phyloP scores from a whole-genome alignment of 2,888 invertebrate genomes.

The Nomada ruficornis region DNA sequence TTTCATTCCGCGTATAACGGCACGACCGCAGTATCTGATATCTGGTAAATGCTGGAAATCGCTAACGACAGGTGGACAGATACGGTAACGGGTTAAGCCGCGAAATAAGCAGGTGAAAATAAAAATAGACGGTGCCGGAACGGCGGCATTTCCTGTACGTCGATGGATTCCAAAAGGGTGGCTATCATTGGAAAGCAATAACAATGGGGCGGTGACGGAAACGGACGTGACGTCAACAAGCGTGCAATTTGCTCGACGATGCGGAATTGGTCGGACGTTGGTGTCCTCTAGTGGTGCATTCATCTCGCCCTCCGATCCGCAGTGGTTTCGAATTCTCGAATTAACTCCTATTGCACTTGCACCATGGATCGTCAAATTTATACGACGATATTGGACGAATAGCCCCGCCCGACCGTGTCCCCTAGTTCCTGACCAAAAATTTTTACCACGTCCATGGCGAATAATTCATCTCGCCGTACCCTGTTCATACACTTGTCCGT shows the following conservation, averaged over 20 bases:
- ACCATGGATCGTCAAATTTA: slow-evolving; percentile 45
- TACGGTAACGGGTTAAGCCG: neutral
- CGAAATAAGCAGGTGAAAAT: slow-evolving; percentile 20
- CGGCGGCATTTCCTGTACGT: neutral
- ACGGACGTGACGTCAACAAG: slow-evolving; percentile 79
- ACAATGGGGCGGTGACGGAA: slow-evolving; percentile 77
- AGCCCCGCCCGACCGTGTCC: neutral
- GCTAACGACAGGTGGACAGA: neutral
- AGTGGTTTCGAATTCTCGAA: slow-evolving; percentile 63
- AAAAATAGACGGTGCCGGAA: neutral
- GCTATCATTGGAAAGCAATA: slow-evolving; percentile 72
- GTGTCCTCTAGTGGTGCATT: slow-evolving; percentile 42
- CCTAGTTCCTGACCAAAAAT: slow-evolving; percentile 37
- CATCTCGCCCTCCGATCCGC: slow-evolving; percentile 43
- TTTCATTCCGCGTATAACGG: no score
- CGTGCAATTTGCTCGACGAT: slow-evolving; percentile 77
- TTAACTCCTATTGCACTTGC: slow-evolving; percentile 56
- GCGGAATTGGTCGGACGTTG: slow-evolving; percentile 68
- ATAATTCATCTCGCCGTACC: slow-evolving; percentile 21
- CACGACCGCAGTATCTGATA: no score
- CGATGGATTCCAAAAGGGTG: neutral
- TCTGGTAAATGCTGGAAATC: neutral
- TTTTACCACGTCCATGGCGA: slow-evolving; percentile 6
- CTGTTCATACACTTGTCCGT: neutral
- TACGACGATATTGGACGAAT: slow-evolving; percentile 43